A percentile compares a stretch with the other conserved stretches of the same genome.
Conservation (phyloP, 2,888 invertebrate species). For the Rhagonycha lutea region DNA sequence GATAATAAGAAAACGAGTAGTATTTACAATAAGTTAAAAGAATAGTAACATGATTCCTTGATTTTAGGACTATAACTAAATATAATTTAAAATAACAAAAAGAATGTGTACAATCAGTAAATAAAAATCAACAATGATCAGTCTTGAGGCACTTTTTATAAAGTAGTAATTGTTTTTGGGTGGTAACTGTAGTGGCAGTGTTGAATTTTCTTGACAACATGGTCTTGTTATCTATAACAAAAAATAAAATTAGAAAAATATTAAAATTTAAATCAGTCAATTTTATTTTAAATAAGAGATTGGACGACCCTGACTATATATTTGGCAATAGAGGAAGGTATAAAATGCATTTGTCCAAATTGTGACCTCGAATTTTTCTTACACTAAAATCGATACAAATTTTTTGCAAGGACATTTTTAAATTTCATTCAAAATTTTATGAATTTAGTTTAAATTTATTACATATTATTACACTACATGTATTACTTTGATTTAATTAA, state of each 20-base stretch:
- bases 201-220: slow-evolving; percentile 39
- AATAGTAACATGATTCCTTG: slow-evolving; percentile 21
- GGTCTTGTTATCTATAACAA: slow-evolving; percentile 47
- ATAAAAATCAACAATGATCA: slow-evolving; percentile 56
- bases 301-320: slow-evolving; percentile 40
- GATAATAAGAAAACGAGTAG: slow-evolving; percentile 7
- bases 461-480: background rate
- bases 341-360: slow-evolving; percentile 33
- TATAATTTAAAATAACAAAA: slow-evolving; percentile 56
- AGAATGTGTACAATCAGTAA: slow-evolving; percentile 42
- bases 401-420: slow-evolving; percentile 24
- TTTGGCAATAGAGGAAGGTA: slow-evolving; percentile 35
- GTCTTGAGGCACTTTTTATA: slow-evolving; percentile 55
- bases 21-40: slow-evolving; percentile 27
- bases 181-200: slow-evolving; percentile 57
- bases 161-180: slow-evolving; percentile 40
- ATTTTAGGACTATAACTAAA: slow-evolving; percentile 50
- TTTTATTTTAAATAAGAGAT: slow-evolving; percentile 18
- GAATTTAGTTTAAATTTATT: background rate
- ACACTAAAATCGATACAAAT: slow-evolving; percentile 18
- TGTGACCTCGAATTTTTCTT: slow-evolving; percentile 19
- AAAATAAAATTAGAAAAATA: slow-evolving; percentile 25
- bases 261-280: background rate
- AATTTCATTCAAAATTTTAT: slow-evolving; percentile 3
- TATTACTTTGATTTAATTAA: slow-evolving; percentile 1